Conservation (phyloP, 2,113 vertebrate genomes). For the Trachemys scripta region DNA sequence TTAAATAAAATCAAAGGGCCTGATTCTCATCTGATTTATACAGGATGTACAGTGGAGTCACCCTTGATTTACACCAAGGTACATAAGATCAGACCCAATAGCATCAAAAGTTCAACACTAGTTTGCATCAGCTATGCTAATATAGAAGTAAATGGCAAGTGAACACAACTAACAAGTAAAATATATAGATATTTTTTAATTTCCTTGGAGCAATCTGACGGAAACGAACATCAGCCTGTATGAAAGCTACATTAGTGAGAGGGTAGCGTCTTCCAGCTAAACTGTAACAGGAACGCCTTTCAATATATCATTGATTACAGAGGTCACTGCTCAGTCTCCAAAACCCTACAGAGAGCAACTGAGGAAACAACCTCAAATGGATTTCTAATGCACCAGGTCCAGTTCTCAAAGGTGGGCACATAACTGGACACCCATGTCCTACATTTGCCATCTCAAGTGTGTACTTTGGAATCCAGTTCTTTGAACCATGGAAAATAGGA, state of each 20-base stretch:
- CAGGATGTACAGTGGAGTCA: neutral
- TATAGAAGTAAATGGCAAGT: neutral
- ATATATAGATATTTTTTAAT: neutral
- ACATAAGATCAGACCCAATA: fast-evolving
- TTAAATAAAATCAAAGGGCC: neutral
- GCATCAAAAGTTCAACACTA: neutral
- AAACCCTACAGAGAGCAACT: fast-evolving
- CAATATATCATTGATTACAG: neutral
- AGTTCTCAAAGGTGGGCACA: fast-evolving
- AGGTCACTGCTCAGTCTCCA: neutral
- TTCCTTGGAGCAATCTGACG: neutral
- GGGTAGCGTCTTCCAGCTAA: fast-evolving
- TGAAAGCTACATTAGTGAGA: fast-evolving
- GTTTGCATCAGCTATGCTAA: fast-evolving
- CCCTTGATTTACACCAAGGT: neutral
- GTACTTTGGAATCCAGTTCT: fast-evolving
- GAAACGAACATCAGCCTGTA: neutral
- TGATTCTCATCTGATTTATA: neutral
- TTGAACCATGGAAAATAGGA: fast-evolving
- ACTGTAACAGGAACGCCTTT: neutral
- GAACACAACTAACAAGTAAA: neutral
- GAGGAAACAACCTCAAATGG: neutral
- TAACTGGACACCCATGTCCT: fast-evolving
- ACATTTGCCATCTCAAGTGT: neutral
- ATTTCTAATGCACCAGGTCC: fast-evolving